Base-by-base conservation (phyloP, 92 coral and sea anemone genomes). In the Pocillopora meandrina region DNA sequence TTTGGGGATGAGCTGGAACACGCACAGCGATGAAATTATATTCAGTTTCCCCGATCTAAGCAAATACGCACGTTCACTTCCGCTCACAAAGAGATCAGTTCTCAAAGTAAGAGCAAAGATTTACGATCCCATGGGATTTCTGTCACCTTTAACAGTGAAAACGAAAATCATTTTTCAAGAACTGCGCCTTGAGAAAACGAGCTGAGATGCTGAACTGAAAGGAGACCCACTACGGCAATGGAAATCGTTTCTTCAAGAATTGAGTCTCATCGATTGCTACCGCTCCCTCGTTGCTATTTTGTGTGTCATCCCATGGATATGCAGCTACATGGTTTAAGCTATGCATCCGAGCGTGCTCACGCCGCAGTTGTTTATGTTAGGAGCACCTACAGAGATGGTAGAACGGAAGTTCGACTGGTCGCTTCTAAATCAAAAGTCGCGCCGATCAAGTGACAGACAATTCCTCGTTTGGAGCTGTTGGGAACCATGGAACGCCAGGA, bases 371-470 rank as follows among this genome's bases (percentile, higher is more conserved):
- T 91, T 16, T 91, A 89, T 66, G 16, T 87, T 77, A 71, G 88
- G 20, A 80, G 87, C 9, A 58, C 65, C 56, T 89, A 93, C 86
- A 85, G 83, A 35, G 88, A 91, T 65, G 93, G 92, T 58, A 66
- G 75, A 76, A 75, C 84, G 9, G 87, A 68, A 60, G 86, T 87
- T 10, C 65, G 65, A 72, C 75, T 91, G n/a, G 89, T 87, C 34
- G 82, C 94, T 16, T 87, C 94, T 49, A 93, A 93, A 81, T 67
- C 95, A 59, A 84, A 84, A 82, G 93, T 93, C n/a, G 85, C 93
- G 8, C 93, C 93, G 33, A 71, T 71, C 65, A 93, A 87, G 76
- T 77, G 82, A 76, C 94, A 93, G 61, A 91, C 89, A 63, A 90
- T 93, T 13, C 94, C 97, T 15, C 79, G 94, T 15, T 81, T 87